Base-by-base conservation (phyloP, 64 coral and sea anemone species). In the Montipora cactus region DNA sequence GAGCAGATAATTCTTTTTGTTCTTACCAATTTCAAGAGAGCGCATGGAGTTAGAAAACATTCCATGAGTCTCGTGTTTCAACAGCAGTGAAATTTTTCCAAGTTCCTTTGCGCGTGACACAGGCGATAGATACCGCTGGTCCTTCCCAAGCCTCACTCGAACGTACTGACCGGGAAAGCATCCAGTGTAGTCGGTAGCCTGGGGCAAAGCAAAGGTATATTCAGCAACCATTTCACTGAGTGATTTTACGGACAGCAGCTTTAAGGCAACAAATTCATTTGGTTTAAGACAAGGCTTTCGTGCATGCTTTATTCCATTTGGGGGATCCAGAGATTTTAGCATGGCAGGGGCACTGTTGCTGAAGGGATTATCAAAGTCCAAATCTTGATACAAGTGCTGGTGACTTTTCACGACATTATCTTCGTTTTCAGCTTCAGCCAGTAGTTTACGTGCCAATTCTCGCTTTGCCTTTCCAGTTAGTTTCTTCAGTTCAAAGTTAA, bases 291-390 rank as follows among this genome's bases (percentile, higher is more conserved):
- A 89, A 22, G 94, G 75, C 5, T 92, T 6, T 48, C 87, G 94
- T 12, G 74, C 68, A 14, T 58, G 89, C 52, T 71, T 59, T 14
- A 72, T 64, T 19, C 76, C 89, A 49, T 95, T 66, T 73, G 47
- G 73, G 7, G 45, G 75, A 25, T 58, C 53, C 22, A 92, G 49
- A 81, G 94, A 52, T 9, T 90, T 90, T 57, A 49, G 12, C 71
- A 59, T 77, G 47, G 90, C 83, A 5, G 94, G 94, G 19, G 94
- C 83, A 23, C 59, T 92, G 76, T 82, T 92, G 82, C 91, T 92
- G 94, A 95, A 95, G 23, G 94, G 94, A 25, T 95, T 95, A 28
- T 95, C 89, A 88, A 95, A 95, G 75, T 95, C 94, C 2, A 81
- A 87, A 51, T 95, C 83, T 48, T 92, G 89, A 67, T 95, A 95